phyloP scores from a whole-genome alignment of 2,797 vertebrate genomes.

The Microctenopoma lineatum region DNA sequence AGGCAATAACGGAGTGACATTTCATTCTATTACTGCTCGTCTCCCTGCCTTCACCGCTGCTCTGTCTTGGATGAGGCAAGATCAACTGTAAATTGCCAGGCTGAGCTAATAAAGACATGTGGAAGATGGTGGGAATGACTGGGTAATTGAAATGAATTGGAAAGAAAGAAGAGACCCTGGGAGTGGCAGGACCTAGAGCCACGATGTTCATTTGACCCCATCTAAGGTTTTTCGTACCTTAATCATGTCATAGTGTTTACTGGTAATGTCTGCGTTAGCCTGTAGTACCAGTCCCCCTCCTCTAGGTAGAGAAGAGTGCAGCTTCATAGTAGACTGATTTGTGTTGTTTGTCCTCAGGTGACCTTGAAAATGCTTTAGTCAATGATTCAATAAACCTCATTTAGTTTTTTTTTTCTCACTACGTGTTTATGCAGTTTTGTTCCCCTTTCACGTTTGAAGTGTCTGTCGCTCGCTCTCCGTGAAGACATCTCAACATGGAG shows the following conservation, averaged over 20 bases:
- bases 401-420: constrained; percentile 29
- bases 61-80: constrained; percentile 75
- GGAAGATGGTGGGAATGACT: constrained; percentile 68
- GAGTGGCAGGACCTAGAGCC: constrained; percentile 56
- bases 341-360: constrained; percentile 59
- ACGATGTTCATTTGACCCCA: constrained; percentile 58
- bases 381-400: constrained; percentile 72
- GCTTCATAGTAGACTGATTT: constrained; percentile 39
- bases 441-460: constrained; percentile 17
- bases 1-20: constrained; percentile 83
- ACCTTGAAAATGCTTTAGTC: constrained; percentile 63
- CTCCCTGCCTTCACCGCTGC: constrained; percentile 62
- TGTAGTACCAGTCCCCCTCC: constrained; percentile 31
- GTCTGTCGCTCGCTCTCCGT: constrained; percentile 6
- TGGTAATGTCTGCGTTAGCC: constrained; percentile 68
- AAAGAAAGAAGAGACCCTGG: constrained; percentile 68
- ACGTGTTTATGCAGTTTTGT: constrained; percentile 9
- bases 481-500: constrained; percentile 37
- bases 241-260: constrained; percentile 74
- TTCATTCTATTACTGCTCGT: constrained; percentile 81
- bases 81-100: constrained; percentile 84
- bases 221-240: constrained; percentile 44
- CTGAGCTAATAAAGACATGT: constrained; percentile 76
- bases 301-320: constrained; percentile 1
- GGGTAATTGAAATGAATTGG: constrained; percentile 82